Evolutionary conservation across 2,888 invertebrate genomes (phyloP), one percentile per base, ranked within the genome.

Genomic region (Folsomia candida): DNA sequence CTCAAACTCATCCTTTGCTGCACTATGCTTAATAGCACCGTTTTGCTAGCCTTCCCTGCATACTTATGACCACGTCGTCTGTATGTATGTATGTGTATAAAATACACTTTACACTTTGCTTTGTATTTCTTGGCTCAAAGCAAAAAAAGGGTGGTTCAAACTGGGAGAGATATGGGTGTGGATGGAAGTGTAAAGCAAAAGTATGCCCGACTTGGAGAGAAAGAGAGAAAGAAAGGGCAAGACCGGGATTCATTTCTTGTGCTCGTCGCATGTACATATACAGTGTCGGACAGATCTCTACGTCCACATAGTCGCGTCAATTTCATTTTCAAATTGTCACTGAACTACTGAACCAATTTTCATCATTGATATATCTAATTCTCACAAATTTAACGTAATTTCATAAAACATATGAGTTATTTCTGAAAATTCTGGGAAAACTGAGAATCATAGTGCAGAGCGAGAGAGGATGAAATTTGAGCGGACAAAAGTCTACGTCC

Each of bases 1-100:
- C 71, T 66, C 64, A 69, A 68, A 73, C 79, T 68, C 76, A 77
- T 62, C 68, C 74, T n/a, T 75, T 75, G 59, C 77, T 77, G 1
- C 70, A 76, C 27, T 77, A 75, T 75, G 54, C 77, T 76, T 73
- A 63, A 62, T 71, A 54, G 54, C 54, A 22, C 6, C 54, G 14
- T 29, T 62, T 60, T 60, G 60, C 60, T 14, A 24, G 9, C 26
- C 62, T 20, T 62, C 62, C 9, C 62, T 62, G 22, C 22, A 47
- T 20, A 26, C 20, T 57, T 47, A 51, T 60, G 25, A 58, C 14
- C 25, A 57, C 60, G 37, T n/a, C n/a, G n/a, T n/a, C n/a, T 61
- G 62, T 70, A 62, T 62, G 58, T 26, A 51, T 61, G 62, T 51
- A 61, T 70, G 26, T 27, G 59, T 68, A 51, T 59, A 63, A 54